Percentiles rank a stretch among this genome's conserved stretches.
These are phyloP conservation scores for Halcyon malimbica DNA, from an alignment of 2,113 vertebrate genomes.

Conservation along the genomic window DNA sequence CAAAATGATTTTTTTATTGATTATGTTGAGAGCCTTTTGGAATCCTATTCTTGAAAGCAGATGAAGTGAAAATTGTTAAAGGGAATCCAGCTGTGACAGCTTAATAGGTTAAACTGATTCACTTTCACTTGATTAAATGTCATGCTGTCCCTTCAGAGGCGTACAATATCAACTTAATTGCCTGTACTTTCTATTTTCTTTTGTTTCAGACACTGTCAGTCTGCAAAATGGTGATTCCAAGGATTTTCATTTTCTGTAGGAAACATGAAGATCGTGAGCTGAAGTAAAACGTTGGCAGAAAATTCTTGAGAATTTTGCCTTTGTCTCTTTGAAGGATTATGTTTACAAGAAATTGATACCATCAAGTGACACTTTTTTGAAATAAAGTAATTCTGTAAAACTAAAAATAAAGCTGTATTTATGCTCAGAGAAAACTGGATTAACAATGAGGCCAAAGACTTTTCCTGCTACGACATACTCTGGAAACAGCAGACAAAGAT, in stretches of 20 bases:
- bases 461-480: slow-evolving; percentile 95
- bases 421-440: slow-evolving; percentile 79
- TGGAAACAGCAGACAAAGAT: slow-evolving; percentile 94
- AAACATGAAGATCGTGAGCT: slow-evolving; percentile 62
- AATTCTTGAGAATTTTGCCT: slow-evolving; percentile 27
- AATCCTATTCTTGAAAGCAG: not conserved
- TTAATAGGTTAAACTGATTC: slow-evolving; percentile 14
- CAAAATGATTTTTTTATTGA: not conserved
- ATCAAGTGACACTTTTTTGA: not conserved
- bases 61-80: slow-evolving; percentile 5
- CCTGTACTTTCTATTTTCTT: slow-evolving; percentile 37
- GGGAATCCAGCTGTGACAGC: not conserved
- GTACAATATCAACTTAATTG: slow-evolving; percentile 8
- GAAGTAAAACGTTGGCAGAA: slow-evolving; percentile 62
- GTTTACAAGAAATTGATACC: slow-evolving; percentile 72
- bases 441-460: slow-evolving; percentile 98
- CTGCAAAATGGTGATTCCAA: slow-evolving; percentile 66
- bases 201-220: slow-evolving; percentile 68
- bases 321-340: slow-evolving; percentile 59
- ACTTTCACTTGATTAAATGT: slow-evolving; percentile 33
- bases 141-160: slow-evolving; percentile 9
- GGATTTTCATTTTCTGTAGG: slow-evolving; percentile 52
- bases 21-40: not conserved
- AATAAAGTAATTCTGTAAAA: slow-evolving; percentile 25
- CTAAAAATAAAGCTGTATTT: slow-evolving; percentile 72